These are phyloP conservation scores for Molossus molossus DNA, from an alignment of 2,797 vertebrate genomes.

Conservation along the genomic window DNA sequence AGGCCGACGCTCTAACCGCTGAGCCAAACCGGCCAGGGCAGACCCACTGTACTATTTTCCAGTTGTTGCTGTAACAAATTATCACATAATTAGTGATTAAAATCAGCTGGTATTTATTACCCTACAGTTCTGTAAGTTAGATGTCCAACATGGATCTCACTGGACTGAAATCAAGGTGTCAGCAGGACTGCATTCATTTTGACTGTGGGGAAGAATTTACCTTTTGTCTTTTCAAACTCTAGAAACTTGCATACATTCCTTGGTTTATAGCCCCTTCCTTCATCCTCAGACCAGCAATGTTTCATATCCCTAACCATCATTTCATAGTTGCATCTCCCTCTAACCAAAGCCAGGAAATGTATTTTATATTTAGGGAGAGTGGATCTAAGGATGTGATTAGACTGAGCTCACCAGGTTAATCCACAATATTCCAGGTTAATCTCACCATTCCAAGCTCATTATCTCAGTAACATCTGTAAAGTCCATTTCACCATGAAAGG, in stretches of 20 bases:
- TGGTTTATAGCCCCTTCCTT: too few species aligned
- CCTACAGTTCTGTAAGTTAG: background rate
- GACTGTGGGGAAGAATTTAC: background rate
- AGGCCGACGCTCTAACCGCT: too few species aligned
- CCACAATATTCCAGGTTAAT: background rate
- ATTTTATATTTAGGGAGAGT: too few species aligned
- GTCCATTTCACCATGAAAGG: background rate
- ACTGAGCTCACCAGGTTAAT: background rate
- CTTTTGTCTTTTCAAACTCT: background rate
- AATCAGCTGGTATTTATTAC: background rate
- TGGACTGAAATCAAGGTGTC: background rate
- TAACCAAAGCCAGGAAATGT: background rate
- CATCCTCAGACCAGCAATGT: background rate
- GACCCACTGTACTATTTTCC: too few species aligned
- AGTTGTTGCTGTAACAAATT: background rate
- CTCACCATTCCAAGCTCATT: background rate
- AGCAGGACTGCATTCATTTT: too few species aligned
- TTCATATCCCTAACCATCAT: background rate
- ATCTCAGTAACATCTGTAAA: background rate
- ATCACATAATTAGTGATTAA: accelerated
- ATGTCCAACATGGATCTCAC: background rate
- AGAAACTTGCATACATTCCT: too few species aligned
- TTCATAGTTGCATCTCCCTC: background rate
- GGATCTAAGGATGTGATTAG: background rate
- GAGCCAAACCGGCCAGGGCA: too few species aligned